Conservation (phyloP, 2,888 invertebrate species). For the Arctia plantaginis region DNA sequence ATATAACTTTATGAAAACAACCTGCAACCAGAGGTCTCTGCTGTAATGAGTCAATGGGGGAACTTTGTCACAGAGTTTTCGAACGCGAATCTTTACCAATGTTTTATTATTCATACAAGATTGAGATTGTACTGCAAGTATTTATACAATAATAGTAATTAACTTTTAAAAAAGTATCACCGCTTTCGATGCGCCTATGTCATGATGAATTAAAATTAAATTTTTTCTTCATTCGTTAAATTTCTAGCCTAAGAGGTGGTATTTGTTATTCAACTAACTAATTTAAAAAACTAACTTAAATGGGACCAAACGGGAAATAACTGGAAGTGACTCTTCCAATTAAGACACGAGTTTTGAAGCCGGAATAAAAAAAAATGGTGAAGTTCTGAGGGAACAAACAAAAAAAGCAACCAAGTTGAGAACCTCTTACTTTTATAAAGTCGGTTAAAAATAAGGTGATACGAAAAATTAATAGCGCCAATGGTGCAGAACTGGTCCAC, state of each 20-base stretch:
- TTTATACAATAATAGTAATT: constrained; percentile 11
- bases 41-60: constrained; percentile 59
- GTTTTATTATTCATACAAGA: constrained; percentile 42
- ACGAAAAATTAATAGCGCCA: not conserved
- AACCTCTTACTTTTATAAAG: not conserved
- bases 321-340: no score
- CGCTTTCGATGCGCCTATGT: not conserved
- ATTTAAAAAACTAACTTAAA: no score
- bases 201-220: not conserved
- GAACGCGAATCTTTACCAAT: constrained; percentile 30
- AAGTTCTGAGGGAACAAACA: not conserved
- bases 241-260: no score
- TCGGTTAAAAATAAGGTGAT: not conserved
- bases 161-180: not conserved
- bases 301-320: no score
- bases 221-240: no score
- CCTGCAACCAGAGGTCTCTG: constrained; percentile 54
- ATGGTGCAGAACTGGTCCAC: not conserved
- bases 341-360: no score
- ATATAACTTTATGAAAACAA: constrained; percentile 68
- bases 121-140: constrained; percentile 25
- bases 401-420: not conserved
- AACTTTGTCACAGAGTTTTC: constrained; percentile 45
- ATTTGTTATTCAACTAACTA: no score
- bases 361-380: not conserved